These are phyloP conservation scores for Camponotus fellah DNA, from an alignment of 2,888 invertebrate genomes.

Conservation along the genomic window DNA sequence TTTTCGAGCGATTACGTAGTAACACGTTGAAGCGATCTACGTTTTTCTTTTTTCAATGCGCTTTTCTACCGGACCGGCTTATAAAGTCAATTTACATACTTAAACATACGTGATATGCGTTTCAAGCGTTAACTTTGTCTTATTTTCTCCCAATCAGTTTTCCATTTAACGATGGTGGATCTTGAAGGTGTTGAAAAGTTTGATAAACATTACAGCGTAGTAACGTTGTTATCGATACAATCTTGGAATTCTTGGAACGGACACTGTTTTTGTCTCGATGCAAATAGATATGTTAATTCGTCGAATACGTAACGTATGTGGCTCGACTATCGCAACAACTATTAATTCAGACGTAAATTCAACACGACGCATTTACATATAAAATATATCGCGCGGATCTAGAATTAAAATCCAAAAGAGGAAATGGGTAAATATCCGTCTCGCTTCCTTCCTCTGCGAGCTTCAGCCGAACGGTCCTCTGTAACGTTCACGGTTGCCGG, in stretches of 20 bases:
- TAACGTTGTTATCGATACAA: slow-evolving; percentile 1
- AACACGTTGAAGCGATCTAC: slow-evolving; percentile 52
- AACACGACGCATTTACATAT: slow-evolving; percentile 15
- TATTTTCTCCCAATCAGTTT: background rate
- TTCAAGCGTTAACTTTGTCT: background rate
- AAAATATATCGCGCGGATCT: background rate
- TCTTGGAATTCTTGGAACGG: slow-evolving; percentile 15
- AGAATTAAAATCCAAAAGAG: slow-evolving; percentile 38
- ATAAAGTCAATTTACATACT: slow-evolving; percentile 51
- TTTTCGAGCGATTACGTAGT: slow-evolving; percentile 66
- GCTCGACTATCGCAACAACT: background rate
- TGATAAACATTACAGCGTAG: slow-evolving; percentile 27
- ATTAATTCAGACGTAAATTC: slow-evolving; percentile 35
- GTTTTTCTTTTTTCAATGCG: background rate
- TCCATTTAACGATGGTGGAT: background rate
- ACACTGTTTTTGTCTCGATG: slow-evolving; percentile 8
- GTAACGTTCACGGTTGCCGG: slow-evolving; percentile 47
- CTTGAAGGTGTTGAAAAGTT: slow-evolving; percentile 13
- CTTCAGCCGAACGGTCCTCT: slow-evolving; percentile 30
- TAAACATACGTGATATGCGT: slow-evolving; percentile 1
- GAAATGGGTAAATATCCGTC: slow-evolving; percentile 36
- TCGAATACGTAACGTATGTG: background rate
- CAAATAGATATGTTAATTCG: slow-evolving; percentile 26
- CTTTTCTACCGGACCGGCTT: background rate
- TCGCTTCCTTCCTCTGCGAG: slow-evolving; percentile 9